Conservation (phyloP, 2,113 vertebrate species). For the Emydocephalus ijimae region DNA sequence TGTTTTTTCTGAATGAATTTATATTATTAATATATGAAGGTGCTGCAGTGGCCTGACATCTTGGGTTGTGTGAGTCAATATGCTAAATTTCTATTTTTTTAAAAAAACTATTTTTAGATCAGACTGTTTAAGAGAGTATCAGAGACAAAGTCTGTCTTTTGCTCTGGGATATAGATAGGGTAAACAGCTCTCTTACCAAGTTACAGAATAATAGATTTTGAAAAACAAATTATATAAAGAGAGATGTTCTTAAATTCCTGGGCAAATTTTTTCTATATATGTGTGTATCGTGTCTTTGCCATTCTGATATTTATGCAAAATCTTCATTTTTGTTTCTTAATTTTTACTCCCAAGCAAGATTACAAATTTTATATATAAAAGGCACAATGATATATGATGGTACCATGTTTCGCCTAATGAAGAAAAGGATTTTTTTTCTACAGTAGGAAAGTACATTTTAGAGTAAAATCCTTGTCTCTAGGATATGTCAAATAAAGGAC, state of each 20-base stretch:
- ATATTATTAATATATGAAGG: constrained; percentile 58
- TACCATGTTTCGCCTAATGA: constrained; percentile 63
- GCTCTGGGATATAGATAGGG: constrained; percentile 50
- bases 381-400: constrained; percentile 64
- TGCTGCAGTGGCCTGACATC: constrained; percentile 63
- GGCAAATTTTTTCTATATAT: constrained; percentile 49
- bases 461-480: constrained; percentile 56
- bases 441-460: constrained; percentile 55
- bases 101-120: constrained; percentile 69
- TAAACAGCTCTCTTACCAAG: constrained; percentile 52
- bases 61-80: constrained; percentile 69
- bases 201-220: constrained; percentile 52
- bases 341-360: constrained; percentile 31
- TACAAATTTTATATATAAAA: constrained; percentile 61
- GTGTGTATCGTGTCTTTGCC: constrained; percentile 48
- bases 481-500: constrained; percentile 11
- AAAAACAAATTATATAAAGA: background rate
- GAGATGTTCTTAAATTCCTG: constrained; percentile 35
- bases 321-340: constrained; percentile 40
- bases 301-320: constrained; percentile 53
- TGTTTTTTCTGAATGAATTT: constrained; percentile 52
- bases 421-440: constrained; percentile 60
- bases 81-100: constrained; percentile 67
- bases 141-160: constrained; percentile 55
- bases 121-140: constrained; percentile 60